phyloP scores from a whole-genome alignment of 2,113 vertebrate species.

The Corydoras sp. region DNA sequence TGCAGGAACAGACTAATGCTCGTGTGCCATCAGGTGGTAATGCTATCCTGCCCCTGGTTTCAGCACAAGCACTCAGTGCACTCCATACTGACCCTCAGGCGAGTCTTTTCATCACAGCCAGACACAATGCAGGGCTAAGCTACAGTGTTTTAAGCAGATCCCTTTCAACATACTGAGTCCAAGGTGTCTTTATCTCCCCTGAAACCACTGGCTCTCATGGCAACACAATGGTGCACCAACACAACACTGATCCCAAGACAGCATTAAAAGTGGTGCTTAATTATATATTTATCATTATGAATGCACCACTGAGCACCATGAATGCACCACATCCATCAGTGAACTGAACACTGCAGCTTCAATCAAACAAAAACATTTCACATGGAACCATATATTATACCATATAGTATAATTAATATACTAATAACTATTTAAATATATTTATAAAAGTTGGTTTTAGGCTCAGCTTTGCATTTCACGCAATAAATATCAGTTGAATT shows the following conservation, averaged over 20 bases:
- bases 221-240: background rate
- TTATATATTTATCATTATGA: background rate
- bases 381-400: too few species aligned
- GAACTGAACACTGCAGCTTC: too few species aligned
- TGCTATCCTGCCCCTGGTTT: conserved; percentile 14
- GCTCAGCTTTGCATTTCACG: too few species aligned
- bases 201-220: background rate
- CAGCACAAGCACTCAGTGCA: background rate
- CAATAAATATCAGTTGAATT: too few species aligned
- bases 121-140: background rate
- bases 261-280: background rate
- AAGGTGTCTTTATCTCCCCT: conserved; percentile 17
- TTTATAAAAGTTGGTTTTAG: too few species aligned
- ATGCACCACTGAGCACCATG: background rate
- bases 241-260: background rate
- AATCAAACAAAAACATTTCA: too few species aligned
- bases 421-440: too few species aligned
- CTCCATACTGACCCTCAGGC: conserved; percentile 1
- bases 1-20: background rate
- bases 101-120: background rate
- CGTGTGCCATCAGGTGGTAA: conserved; percentile 10
- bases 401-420: too few species aligned
- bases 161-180: conserved; percentile 17
- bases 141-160: conserved; percentile 6
- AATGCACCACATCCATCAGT: background rate